Evolutionary conservation across 2,113 vertebrate genomes (phyloP).

Genomic region (Chamaea fasciata): DNA sequence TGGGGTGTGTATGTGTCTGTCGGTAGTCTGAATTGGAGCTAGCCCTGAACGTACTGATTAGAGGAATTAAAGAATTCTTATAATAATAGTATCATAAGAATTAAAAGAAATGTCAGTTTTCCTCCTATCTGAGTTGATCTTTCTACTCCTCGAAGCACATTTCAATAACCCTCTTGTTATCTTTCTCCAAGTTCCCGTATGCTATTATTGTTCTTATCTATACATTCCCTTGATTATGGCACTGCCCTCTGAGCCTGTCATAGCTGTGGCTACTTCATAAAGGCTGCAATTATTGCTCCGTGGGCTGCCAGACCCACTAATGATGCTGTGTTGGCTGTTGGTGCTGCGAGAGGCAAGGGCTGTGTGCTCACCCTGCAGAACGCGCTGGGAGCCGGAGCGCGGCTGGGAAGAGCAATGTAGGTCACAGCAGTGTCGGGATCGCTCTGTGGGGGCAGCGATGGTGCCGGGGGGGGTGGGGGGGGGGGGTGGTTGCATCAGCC

Average conservation of each 20-base stretch:
- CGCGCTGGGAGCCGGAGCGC: accelerated
- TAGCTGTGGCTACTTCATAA: neutral
- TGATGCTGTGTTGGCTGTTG: neutral
- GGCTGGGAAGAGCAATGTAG: neutral
- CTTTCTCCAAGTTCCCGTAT: accelerated
- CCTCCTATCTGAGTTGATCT: neutral
- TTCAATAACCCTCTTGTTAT: neutral
- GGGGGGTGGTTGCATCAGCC: accelerated
- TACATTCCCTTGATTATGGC: neutral
- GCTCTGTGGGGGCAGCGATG: neutral
- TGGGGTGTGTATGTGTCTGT: accelerated
- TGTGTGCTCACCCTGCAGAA: accelerated
- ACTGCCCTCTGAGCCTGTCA: neutral
- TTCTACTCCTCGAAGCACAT: neutral
- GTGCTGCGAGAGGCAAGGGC: neutral
- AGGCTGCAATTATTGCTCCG: neutral
- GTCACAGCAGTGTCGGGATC: neutral
- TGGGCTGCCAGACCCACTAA: neutral
- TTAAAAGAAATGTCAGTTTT: neutral
- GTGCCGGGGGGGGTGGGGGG: too few relatives aligned
- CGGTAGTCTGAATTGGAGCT: neutral
- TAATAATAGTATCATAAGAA: neutral
- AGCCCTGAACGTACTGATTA: neutral
- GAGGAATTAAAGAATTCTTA: too few relatives aligned
- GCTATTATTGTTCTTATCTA: neutral